Evolutionary conservation across 37 sponge, comb jelly and placozoan species (phyloP).

Genomic region (Chondrilla cf. caribensis): DNA sequence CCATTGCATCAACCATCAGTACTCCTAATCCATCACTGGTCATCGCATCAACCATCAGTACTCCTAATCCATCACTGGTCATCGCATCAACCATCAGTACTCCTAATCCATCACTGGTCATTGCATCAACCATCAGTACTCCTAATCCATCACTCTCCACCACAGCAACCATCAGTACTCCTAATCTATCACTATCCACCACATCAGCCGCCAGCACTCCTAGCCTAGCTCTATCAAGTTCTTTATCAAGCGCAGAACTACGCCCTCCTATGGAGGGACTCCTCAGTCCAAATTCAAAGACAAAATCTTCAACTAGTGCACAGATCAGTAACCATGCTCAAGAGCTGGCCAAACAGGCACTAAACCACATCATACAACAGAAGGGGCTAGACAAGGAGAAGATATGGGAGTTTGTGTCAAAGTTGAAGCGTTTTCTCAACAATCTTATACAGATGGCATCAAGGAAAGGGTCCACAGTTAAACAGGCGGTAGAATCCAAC

Average conservation of each 20-base stretch:
- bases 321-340: conserved; percentile 4
- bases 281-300: no score
- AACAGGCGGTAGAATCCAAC: conserved; percentile 49
- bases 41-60: background rate
- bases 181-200: background rate
- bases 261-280: no score
- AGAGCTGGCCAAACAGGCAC: conserved; percentile 12
- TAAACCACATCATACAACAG: background rate
- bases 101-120: background rate
- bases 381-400: background rate
- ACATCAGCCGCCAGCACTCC: background rate
- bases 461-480: conserved; percentile 42
- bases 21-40: no score
- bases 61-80: background rate
- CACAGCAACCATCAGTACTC: background rate
- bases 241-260: no score
- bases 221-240: no score
- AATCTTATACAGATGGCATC: conserved; percentile 68
- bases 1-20: background rate
- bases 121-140: background rate
- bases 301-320: no score
- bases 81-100: background rate
- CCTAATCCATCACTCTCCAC: background rate
- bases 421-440: conserved; percentile 70
- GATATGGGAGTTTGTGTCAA: conserved; percentile 38